Conservation (phyloP, 2,797 vertebrate genomes). For the Clarias fuscus region DNA sequence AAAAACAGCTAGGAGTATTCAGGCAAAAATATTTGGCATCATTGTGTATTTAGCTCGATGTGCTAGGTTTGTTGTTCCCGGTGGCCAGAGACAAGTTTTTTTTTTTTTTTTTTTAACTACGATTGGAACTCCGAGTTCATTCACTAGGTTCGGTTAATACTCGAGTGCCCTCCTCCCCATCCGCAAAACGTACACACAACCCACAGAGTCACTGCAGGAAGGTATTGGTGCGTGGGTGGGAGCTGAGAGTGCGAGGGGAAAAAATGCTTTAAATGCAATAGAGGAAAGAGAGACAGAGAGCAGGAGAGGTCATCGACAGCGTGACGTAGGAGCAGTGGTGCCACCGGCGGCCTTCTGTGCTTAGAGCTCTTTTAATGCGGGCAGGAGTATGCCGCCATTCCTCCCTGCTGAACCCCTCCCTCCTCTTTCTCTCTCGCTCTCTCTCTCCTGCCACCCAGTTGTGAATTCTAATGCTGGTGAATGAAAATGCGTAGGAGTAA, state of each 20-base stretch:
- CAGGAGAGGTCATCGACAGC: constrained; percentile 35
- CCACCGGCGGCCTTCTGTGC: constrained; percentile 76
- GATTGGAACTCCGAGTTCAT: constrained; percentile 6
- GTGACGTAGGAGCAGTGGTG: constrained; percentile 76
- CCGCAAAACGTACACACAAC: constrained; percentile 1
- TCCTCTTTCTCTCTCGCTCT: constrained; percentile 66
- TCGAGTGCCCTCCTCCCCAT: background rate
- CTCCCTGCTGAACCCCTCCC: constrained; percentile 70
- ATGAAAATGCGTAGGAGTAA: constrained; percentile 76
- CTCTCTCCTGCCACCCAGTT: constrained; percentile 72
- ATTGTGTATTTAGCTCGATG: background rate
- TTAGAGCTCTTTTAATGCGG: constrained; percentile 74
- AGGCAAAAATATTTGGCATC: background rate
- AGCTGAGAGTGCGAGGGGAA: constrained; percentile 2
- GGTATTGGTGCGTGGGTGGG: constrained; percentile 4
- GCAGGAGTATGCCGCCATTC: constrained; percentile 70
- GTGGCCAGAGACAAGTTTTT: background rate
- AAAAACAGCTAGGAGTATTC: background rate
- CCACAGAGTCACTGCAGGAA: constrained; percentile 13
- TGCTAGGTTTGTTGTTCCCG: background rate
- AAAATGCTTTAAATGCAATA: constrained; percentile 26
- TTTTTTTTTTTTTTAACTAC: background rate
- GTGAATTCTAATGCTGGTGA: constrained; percentile 79
- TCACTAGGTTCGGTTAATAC: background rate
- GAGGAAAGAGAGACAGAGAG: constrained; percentile 17